Base-by-base conservation (phyloP, 2,113 vertebrate species). In the Motacilla tschutschensis region DNA sequence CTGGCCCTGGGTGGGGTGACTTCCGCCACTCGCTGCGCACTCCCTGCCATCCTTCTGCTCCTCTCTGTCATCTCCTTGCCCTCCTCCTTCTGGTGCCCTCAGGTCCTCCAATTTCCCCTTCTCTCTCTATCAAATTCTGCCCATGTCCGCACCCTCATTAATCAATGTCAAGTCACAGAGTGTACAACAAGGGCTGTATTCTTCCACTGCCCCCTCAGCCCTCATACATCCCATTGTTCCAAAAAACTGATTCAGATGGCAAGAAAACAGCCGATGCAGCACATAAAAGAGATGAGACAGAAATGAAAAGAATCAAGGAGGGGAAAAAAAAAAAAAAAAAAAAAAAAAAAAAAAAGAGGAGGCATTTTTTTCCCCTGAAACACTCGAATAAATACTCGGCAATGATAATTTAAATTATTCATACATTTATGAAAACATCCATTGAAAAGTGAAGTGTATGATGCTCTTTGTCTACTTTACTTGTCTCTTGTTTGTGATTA, bases 231-330 rank as follows among this genome's bases (percentile, higher is more conserved):
- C 97, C 97, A 98, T 98, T 98, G 98, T 98, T 97, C 98, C 89
- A 88, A 84, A 88, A 94, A 96, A 93, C 97, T 97, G 96, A 98
- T 98, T 98, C 98, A 98, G 98, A 99, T 98, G 98, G 98, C 97
- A 92, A 94, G 95, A 95, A 97, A 98, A 97, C 96, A 95, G 96
- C 97, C 97, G 71, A 96, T 96, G 95, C 96, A 97, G 95, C 96
- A 98, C 98, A 98, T 99, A 98, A 99, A 99, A 99, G 98, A 97
- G 97, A 98, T 96, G 97, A 97, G 97, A 97, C 97, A 97, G 95
- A 97, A 98, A 98, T 97, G 97, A 97, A 97, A 97, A 96, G 97
- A 96, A 96, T 97, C 95, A 88, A 92, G 96, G 92, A 95, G 95
- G 96, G 94, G 93, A 9, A 54, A 28, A 19, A 50, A 50, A 50